phyloP scores from a whole-genome alignment of 1,140 invertebrate genomes.

The Lycorma delicatula region DNA sequence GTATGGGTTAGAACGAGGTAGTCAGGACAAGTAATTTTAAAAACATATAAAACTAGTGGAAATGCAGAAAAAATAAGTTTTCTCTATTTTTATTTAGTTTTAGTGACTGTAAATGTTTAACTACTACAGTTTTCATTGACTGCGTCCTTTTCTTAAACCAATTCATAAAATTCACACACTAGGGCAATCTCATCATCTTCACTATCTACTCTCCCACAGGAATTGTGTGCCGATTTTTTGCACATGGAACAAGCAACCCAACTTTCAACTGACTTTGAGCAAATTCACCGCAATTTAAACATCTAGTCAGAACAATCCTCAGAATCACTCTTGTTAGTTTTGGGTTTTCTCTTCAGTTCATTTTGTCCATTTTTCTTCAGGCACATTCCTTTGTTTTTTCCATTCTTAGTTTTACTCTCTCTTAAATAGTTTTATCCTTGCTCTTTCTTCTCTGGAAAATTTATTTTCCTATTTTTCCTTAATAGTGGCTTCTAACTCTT shows the following conservation, averaged over 20 bases:
- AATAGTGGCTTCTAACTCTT: neutral
- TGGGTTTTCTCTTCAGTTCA: no score
- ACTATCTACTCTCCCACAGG: constrained; percentile 1
- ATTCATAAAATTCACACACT: neutral
- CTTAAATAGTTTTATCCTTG: neutral
- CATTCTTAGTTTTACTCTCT: neutral
- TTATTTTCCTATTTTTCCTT: neutral
- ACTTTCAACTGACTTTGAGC: neutral
- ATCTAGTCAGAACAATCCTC: neutral
- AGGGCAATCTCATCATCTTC: constrained; percentile 5
- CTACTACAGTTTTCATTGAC: no score
- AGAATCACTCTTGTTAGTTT: neutral
- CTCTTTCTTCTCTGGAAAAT: neutral
- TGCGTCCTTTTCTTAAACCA: no score
- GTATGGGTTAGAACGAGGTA: no score
- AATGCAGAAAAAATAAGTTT: no score
- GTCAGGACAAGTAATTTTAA: no score
- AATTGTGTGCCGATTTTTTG: constrained; percentile 6
- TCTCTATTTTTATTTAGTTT: no score
- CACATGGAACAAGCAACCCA: neutral
- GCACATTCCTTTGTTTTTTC: no score
- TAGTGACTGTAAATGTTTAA: no score
- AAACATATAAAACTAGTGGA: no score
- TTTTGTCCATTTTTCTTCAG: no score
- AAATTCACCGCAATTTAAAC: neutral